Conservation (phyloP, 1,140 invertebrate species). For the Teleogryllus occipitalis region DNA sequence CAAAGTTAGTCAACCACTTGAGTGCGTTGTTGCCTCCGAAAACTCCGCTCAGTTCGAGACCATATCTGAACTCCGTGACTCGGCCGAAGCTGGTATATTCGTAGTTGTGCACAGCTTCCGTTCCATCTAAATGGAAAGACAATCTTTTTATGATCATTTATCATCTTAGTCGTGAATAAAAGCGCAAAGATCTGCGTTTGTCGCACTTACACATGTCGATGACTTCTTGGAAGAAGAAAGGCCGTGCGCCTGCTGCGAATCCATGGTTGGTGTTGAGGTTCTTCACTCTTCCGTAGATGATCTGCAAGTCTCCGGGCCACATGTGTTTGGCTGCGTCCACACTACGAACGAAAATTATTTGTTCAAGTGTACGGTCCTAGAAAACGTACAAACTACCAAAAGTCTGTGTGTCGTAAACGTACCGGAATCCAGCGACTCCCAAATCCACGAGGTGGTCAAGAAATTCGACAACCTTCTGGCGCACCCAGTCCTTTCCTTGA, state of each 20-base stretch:
- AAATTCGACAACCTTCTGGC: no score
- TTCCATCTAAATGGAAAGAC: background rate
- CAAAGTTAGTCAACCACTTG: slow-evolving; percentile 29
- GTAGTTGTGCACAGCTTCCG: background rate
- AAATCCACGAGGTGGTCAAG: no score
- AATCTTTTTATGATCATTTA: background rate
- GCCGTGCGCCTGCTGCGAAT: slow-evolving; percentile 46
- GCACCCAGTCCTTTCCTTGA: no score
- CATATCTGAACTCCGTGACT: slow-evolving; percentile 51
- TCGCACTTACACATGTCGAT: slow-evolving; percentile 60
- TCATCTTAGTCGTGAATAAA: background rate
- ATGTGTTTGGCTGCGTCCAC: slow-evolving; percentile 73
- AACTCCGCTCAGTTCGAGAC: slow-evolving; percentile 34
- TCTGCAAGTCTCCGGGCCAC: slow-evolving; percentile 61
- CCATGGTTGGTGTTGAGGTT: slow-evolving; percentile 51
- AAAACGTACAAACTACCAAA: no score
- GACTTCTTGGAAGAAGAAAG: slow-evolving; percentile 72
- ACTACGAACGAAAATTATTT: slow-evolving; percentile 31
- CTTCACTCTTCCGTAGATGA: slow-evolving; percentile 50
- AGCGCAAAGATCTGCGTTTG: slow-evolving; percentile 34
- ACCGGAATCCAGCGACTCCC: no score
- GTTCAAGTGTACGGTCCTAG: no score
- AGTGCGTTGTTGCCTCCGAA: slow-evolving; percentile 31
- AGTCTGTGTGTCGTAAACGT: no score
- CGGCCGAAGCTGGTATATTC: slow-evolving; percentile 40